Evolutionary conservation across 37 sponge, comb jelly and placozoan species (phyloP), one percentile per base, ranked within the genome.

Genomic region (Theonella swinhoei): DNA sequence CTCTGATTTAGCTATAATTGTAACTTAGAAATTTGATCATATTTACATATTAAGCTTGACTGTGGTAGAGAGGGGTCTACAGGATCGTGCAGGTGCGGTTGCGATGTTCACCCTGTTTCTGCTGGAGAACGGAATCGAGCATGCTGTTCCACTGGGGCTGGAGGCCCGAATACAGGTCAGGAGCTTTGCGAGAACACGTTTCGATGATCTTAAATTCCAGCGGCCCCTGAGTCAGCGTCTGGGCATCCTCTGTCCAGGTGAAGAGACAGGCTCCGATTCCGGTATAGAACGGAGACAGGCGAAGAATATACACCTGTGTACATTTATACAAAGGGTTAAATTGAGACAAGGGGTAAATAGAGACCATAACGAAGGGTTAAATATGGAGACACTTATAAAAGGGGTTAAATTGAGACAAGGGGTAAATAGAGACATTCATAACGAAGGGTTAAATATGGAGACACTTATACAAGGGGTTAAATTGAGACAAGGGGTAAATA

Each of bases 231-330:
- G 72, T 80, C 38, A 87, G 76, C 9, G 79, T 28, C 4, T 76
- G 35, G 4, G 42, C 68, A 36, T 74, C 20, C 61, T 87, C 79
- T 3, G 39, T 59, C 92, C 92, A 91, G 43, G 88, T 91, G 88
- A 84, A 91, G 19, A 91, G 80, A 33, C 92, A 91, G 22, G 92
- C 92, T 1, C 92, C 92, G 7, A 75, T 59, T 2, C 74, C 39
- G 0, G 73, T 83, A 40, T 87, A 31, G 79, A 87, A 91, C 4
- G 92, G 92, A 20, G 67, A 60, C 20, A 91, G 70, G 0, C 81
- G 59, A 19, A 72, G 60, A 2, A 91, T 71, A 33, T 54, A 80
- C 14, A 89, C 72, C 88, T 87, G 32, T 4, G 74, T 7, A 40
- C 1, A 32, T 31, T 36, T 7, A 66, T 17, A 34, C 11, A n/a